Base-by-base conservation (phyloP, 2,113 vertebrate genomes). In the Cichladusa arquata region DNA sequence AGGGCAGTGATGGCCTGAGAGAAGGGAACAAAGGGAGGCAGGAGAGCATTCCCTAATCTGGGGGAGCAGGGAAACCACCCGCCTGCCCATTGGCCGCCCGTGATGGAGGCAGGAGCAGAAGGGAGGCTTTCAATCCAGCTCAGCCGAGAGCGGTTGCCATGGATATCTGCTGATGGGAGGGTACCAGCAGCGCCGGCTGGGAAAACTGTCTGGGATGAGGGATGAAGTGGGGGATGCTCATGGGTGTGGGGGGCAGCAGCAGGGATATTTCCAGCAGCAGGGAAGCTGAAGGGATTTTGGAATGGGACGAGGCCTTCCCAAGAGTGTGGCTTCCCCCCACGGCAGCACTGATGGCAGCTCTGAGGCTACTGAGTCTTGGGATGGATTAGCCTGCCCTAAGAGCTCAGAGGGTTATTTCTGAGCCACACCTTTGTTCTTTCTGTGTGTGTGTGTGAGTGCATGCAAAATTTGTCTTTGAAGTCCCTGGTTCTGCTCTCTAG, bases 91-190 rank as follows among this genome's bases (percentile, higher is more conserved):
- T 95, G 92, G 85, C 89, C 90, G 96, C 95, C 95, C 92, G 94
- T 33, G 33, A 42, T 7, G 97, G 98, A 98, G 98, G 97, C 98
- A 98, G 98, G 98, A 98, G 98, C 98, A 98, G 98, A 98, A 98
- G 97, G 98, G 98, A 98, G 98, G 97, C 97, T 98, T 98, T 98
- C 98, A 98, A 94, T 98, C 98, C 93, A 66, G 70, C 97, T 98
- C 95, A 81, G 96, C 98, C 97, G 98, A 98, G 98, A 98, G 98
- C 16, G 97, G 99, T 99, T 99, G 98, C 99, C 99, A 99, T 99
- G 99, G 99, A 99, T 99, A 99, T 99, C 96, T 98, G 98, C 98
- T 98, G 98, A 98, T 98, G 96, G 98, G 98, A 98, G 98, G 98
- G 98, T 98, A 98, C 98, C 96, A 85, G 98, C 98, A 98, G 98